Evolutionary conservation across 2,888 invertebrate species (phyloP), one percentile per base, ranked within the genome.

Genomic region (Leistus spinibarbis): DNA sequence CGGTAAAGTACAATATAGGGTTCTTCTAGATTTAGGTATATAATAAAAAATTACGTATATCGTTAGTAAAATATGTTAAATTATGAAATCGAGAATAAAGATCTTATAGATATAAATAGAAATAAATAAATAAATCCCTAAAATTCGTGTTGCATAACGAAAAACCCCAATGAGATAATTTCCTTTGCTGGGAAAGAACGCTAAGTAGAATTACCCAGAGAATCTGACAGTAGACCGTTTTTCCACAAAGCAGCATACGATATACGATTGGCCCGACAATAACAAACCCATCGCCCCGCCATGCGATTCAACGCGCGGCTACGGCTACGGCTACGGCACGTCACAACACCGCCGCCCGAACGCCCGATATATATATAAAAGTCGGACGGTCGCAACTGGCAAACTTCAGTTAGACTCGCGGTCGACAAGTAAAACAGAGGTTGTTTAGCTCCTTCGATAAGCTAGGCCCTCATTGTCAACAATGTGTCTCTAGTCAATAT

Each of bases 381-480:
- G 57, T 17, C 5, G 67, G 64, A 66, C 69, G 24, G 56, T 20
- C 16, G 77, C 76, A 79, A 78, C 17, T 9, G 19, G 5, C 27
- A 73, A 76, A 77, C 78, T 79, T 80, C 80, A 82, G 40, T 40
- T 40, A 40, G 79, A 82, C 79, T 79, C 54, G 74, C 74, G 69
- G 69, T 69, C 76, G 73, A 72, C 71, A 71, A 69, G 73, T 76
- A 67, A 27, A 76, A 68, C 56, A 76, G 81, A 81, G 80, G 81
- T 79, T 78, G 81, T 82, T 81, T 82, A 79, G 81, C 81, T 80
- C 73, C 63, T n/a, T 24, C 76, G 60, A 63, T 75, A 78, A 79
- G 82, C 81, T 81, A 81, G 82, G 79, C 81, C 81, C 81, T 81
- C 81, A 76, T 66, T 68, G 65, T 64, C 76, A 74, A 77, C 71